Conservation (phyloP, 2,888 invertebrate species). For the Colostygia pectinataria region DNA sequence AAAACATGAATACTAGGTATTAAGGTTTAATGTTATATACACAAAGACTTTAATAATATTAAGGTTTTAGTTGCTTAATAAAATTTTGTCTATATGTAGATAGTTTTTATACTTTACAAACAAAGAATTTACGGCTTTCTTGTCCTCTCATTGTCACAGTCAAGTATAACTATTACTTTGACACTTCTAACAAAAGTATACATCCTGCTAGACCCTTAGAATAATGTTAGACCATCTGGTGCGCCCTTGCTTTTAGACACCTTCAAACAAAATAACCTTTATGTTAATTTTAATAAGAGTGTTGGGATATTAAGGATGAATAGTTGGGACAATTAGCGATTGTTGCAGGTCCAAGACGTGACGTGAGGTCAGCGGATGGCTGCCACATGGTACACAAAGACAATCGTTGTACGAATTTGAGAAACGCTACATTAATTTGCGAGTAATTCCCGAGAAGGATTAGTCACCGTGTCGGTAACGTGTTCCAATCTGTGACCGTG, state of each 20-base stretch:
- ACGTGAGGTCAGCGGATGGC: slow-evolving; percentile 46
- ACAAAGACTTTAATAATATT: too few species aligned
- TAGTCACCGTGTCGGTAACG: slow-evolving; percentile 27
- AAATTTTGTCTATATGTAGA: neutral
- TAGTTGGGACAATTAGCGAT: slow-evolving; percentile 55
- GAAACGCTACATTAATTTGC: slow-evolving; percentile 31
- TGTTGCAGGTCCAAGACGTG: slow-evolving; percentile 54
- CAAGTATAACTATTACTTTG: slow-evolving; percentile 54
- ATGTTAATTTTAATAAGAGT: slow-evolving; percentile 16
- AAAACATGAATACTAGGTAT: too few species aligned
- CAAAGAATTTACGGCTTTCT: slow-evolving; percentile 48
- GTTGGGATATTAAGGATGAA: slow-evolving; percentile 44
- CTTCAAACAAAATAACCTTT: slow-evolving; percentile 11
- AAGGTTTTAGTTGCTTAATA: too few species aligned
- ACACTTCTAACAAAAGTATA: slow-evolving; percentile 54
- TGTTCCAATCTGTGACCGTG: too few species aligned
- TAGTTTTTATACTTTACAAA: slow-evolving; percentile 30
- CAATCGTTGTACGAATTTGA: slow-evolving; percentile 25
- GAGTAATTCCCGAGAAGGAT: slow-evolving; percentile 11
- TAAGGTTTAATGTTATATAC: too few species aligned
- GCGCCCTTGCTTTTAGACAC: slow-evolving; percentile 24
- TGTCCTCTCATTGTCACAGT: slow-evolving; percentile 45
- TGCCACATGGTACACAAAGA: slow-evolving; percentile 45
- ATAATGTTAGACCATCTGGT: slow-evolving; percentile 64
- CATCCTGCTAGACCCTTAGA: slow-evolving; percentile 60